A percentile compares a stretch with the other conserved stretches of the same genome.
Conservation (phyloP, 2,113 vertebrate species). For the Brachypteracias leptosomus region DNA sequence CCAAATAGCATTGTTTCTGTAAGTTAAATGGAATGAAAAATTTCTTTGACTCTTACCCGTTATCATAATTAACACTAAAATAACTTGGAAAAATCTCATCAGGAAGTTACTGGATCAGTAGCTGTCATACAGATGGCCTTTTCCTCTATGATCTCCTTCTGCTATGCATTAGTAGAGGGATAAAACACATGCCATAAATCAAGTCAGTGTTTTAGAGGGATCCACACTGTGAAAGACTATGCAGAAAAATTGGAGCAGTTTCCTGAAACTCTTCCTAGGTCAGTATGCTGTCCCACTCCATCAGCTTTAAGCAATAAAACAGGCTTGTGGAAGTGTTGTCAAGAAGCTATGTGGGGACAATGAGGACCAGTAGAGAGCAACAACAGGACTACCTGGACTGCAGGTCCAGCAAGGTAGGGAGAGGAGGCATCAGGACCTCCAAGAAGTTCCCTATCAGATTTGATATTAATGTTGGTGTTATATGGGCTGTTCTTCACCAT, state of each 20-base stretch:
- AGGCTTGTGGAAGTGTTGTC: background rate
- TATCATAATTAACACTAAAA: background rate
- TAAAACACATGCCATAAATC: background rate
- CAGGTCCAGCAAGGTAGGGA: background rate
- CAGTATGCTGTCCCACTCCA: rapidly evolving
- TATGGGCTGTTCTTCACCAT: rapidly evolving
- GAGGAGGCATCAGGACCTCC: background rate
- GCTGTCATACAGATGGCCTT: background rate
- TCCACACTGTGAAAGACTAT: background rate
- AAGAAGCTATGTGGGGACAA: background rate
- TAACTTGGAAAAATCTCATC: background rate
- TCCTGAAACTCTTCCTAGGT: background rate
- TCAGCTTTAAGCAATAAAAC: background rate
- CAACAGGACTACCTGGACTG: background rate
- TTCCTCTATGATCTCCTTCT: background rate
- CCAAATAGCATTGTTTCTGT: background rate
- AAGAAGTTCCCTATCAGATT: background rate
- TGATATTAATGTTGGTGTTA: background rate
- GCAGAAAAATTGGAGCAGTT: background rate
- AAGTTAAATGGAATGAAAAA: background rate
- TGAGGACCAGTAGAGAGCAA: background rate
- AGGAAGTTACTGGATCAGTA: background rate
- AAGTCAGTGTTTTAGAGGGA: background rate
- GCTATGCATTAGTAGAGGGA: background rate
- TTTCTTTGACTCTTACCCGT: background rate